Evolutionary conservation across 2,113 vertebrate genomes (phyloP).

Genomic region (Porphyrio hochstetteri): DNA sequence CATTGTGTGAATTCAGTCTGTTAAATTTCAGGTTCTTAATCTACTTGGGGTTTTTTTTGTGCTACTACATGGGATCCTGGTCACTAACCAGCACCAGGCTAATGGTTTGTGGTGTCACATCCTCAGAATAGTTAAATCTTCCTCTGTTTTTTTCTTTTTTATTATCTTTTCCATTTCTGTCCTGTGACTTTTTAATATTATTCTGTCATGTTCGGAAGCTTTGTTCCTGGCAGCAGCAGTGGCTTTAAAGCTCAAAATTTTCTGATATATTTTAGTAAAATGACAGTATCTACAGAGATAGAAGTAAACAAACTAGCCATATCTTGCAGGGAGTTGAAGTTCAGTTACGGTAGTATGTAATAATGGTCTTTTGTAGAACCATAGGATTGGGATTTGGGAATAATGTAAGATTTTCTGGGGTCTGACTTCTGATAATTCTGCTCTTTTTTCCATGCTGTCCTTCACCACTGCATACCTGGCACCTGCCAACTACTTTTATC

Average conservation of each 20-base stretch:
- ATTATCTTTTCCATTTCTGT: neutral
- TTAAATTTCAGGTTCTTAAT: neutral
- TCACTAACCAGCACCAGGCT: neutral
- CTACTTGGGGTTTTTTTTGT: neutral
- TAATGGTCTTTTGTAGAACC: neutral
- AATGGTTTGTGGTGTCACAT: neutral
- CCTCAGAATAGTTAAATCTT: neutral
- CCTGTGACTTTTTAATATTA: neutral
- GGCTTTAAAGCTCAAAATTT: neutral
- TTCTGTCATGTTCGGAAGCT: neutral
- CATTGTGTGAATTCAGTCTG: neutral
- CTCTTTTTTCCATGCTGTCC: neutral
- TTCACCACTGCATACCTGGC: neutral
- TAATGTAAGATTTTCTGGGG: neutral
- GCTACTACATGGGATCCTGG: neutral
- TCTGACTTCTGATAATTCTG: neutral
- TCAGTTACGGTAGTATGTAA: neutral
- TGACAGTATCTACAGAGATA: neutral
- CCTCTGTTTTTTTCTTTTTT: neutral
- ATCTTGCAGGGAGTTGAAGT: neutral
- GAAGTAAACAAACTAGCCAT: neutral
- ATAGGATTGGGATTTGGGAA: neutral
- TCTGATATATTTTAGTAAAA: neutral
- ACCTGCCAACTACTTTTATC: neutral
- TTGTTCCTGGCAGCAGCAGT: neutral